Evolutionary conservation across 2,113 vertebrate species (phyloP), one percentile per base, ranked within the genome.

Genomic region (Pyxicephalus adspersus): DNA sequence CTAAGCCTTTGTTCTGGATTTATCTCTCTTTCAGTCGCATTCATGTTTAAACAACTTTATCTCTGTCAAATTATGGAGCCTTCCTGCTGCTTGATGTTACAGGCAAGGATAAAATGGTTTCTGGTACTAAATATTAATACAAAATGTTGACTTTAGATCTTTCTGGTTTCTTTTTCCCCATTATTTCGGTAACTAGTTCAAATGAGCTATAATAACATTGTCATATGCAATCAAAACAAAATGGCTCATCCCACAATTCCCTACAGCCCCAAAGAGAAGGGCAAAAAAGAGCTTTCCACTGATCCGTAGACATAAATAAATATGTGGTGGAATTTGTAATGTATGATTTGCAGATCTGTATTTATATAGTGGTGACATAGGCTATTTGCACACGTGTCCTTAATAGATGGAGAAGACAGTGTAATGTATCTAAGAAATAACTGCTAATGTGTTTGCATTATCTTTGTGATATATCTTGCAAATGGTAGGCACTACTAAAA

Each of bases 21-120:
- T 89, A 86, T 91, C 89, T 88, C 84, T 45, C 70, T 81, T 28
- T 87, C 89, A 87, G 90, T 85, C 84, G 66, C 70, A 92, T 89
- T 87, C 85, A 80, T 88, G 89, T 91, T 90, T 85, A 83, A 89
- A 83, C 91, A 91, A 90, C 89, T 92, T 87, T 77, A 85, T 84
- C 84, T 84, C 84, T 87, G 90, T 90, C 89, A 89, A 70, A 90
- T 91, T 28, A 57, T 65, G 70, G 34, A 81, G 79, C 61, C 61
- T 73, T 63, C 79, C 60, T 64, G 1, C 83, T 87, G 89, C 83
- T 83, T 87, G 67, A 6, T 88, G 87, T 89, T 84, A 87, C 73
- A 87, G 88, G 86, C 85, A n/a, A 28, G 26, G 60, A 26, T 63
- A 80, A 73, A 73, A 81, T 52, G 85, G 83, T 85, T 89, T 87